Evolutionary conservation across 2,797 vertebrate species (phyloP), one percentile per base, ranked within the genome.

Genomic region (Pseudotriccus pelzelni): DNA sequence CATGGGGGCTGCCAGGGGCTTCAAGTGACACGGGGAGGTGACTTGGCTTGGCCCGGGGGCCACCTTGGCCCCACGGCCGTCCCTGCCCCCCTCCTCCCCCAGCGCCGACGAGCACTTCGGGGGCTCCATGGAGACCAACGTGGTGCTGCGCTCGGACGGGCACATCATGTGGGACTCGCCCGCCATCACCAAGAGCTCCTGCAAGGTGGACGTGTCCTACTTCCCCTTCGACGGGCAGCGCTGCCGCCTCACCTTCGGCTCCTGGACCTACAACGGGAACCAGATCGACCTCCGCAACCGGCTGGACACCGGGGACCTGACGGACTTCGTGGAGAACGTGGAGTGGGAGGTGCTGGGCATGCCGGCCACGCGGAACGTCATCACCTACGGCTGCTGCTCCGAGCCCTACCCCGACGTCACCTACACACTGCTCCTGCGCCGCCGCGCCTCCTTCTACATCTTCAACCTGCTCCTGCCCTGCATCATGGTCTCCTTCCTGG

Each of bases 291-390:
- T 99, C 74, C 95, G 87, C 72, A 98, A 98, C 13, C 98, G 90
- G 3, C 88, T 98, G 91, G 96, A 98, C 36, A 94, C 95, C 0
- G 99, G 98, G 1, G 98, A 99, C 96, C 98, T 99, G 87, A 98
- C 98, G 0, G 99, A 99, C 97, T 98, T 99, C 17, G 98, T 99
- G 96, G 98, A 99, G 60, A 99, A 99, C 1, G 98, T 99, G 94
- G 99, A 99, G 96, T 99, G 99, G 99, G 98, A 98, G 94, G 98
- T 99, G 76, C 97, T 99, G 95, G 98, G 98, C n/a, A 99, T 99
- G 98, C 98, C 98, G 0, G 98, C 99, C 59, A 97, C 98, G 8
- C 98, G 98, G 90, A 99, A 98, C 3, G 98, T 99, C 21, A 97
- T 99, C 95, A 97, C 98, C 86, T 99, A 99, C 0, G 99, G 99